Percentiles rank a stretch among this genome's conserved stretches.
Conservation (phyloP, 2,888 invertebrate species). For the Vannuccia rotundouncinata region DNA sequence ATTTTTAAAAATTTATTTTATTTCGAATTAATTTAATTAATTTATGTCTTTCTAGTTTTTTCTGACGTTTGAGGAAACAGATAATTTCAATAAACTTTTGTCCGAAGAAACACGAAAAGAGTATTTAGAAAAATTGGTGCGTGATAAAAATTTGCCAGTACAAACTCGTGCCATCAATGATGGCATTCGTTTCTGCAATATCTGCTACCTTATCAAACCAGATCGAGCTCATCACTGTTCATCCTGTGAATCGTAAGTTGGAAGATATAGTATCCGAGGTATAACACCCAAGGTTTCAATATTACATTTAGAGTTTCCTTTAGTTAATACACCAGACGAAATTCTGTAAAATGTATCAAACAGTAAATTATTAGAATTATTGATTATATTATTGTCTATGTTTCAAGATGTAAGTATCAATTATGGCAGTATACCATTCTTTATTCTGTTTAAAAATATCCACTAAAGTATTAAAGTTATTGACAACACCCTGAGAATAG, state of each 20-base stretch:
- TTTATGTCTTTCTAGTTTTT: neutral
- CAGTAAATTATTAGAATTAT: too few relatives aligned
- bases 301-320: too few relatives aligned
- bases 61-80: slow-evolving; percentile 12
- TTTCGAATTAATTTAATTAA: neutral
- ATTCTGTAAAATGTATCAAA: too few relatives aligned
- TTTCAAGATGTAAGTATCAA: too few relatives aligned
- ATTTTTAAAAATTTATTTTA: neutral
- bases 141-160: slow-evolving; percentile 17
- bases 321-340: too few relatives aligned
- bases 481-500: too few relatives aligned
- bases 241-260: slow-evolving; percentile 69
- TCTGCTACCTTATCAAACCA: slow-evolving; percentile 86
- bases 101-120: slow-evolving; percentile 3
- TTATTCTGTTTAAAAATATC: too few relatives aligned
- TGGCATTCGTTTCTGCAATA: slow-evolving; percentile 24
- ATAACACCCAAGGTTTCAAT: too few relatives aligned
- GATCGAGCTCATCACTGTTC: slow-evolving; percentile 96
- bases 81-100: neutral
- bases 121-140: slow-evolving; percentile 22
- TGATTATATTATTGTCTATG: too few relatives aligned
- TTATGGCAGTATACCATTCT: too few relatives aligned
- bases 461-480: too few relatives aligned
- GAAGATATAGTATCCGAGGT: too few relatives aligned
- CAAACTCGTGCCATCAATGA: slow-evolving; percentile 8